A percentile compares a stretch with the other conserved stretches of the same genome.
These are phyloP conservation scores for Bibio marci DNA, from an alignment of 2,888 invertebrate species.

Conservation along the genomic window DNA sequence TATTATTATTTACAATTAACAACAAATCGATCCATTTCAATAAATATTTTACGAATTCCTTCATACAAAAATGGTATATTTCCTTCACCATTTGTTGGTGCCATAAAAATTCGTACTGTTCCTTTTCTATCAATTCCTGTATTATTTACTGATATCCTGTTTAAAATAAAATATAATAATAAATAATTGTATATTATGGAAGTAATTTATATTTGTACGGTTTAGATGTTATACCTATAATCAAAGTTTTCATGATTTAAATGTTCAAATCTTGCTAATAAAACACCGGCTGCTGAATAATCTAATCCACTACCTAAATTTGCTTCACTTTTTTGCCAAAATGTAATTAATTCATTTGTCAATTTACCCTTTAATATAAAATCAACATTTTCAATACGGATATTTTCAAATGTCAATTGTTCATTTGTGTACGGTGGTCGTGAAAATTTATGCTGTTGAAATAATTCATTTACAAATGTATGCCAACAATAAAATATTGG, in stretches of 20 bases:
- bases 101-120: slow-evolving; percentile 52
- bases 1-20: slow-evolving; percentile 30
- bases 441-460: slow-evolving; percentile 31
- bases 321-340: slow-evolving; percentile 58
- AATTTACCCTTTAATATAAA: slow-evolving; percentile 5
- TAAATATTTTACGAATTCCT: slow-evolving; percentile 48
- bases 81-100: slow-evolving; percentile 50
- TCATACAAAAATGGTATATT: slow-evolving; percentile 40
- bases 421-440: slow-evolving; percentile 25
- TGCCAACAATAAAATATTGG: slow-evolving; percentile 38
- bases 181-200: no score
- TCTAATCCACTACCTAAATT: slow-evolving; percentile 60
- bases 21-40: slow-evolving; percentile 57
- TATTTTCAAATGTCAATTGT: slow-evolving; percentile 20
- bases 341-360: slow-evolving; percentile 40
- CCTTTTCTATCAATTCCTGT: slow-evolving; percentile 26
- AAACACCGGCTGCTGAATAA: slow-evolving; percentile 43
- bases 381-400: slow-evolving; percentile 6
- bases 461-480: slow-evolving; percentile 32
- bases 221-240: slow-evolving; percentile 3
- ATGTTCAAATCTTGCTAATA: slow-evolving; percentile 4
- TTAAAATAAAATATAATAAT: no score
- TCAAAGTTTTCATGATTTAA: slow-evolving; percentile 4
- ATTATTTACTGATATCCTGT: slow-evolving; percentile 17
- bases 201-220: no score